Base-by-base conservation (phyloP, 2,113 vertebrate species). In the Etheostoma spectabile region DNA sequence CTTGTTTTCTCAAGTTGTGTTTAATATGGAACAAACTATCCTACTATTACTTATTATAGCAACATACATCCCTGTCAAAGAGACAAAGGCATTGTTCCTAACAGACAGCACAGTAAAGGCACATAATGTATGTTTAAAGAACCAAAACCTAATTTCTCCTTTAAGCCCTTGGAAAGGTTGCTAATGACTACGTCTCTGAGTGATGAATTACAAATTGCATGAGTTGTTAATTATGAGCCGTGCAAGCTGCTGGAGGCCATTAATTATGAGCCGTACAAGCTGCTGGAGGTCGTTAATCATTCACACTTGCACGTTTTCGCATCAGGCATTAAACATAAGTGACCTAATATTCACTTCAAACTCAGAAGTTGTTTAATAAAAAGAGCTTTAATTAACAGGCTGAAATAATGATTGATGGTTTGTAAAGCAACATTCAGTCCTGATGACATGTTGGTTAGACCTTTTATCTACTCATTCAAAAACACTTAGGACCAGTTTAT, bases 191-290 rank as follows among this genome's bases (percentile, higher is more conserved):
- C 6, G 24, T n/a, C 27, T 56, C 19, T 2, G 6, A 56, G 42
- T 65, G 77, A 79, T 65, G 1, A 38, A 79, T 72, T 71, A 48
- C 51, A 56, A 13, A 22, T 21, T 33, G 10, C 38, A 65, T 8
- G 14, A 8, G 42, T 49, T 61, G 27, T 73, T 73, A 64, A 56
- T 16, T 15, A 64, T 7, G 60, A 35, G 16, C 13, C 13, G 1
- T 5, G 1, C 59, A 63, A 49, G 1, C n/a, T 19, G 35, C 67
- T 19, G 19, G 35, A 33, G 60, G 51, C 27, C 11, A 27, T 72
- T 73, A 64, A 56, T 16, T 15, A 64, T 7, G 60, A 35, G 16
- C 13, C 13, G 1, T 5, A 2, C 59, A 63, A 49, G 1, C n/a
- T 19, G 35, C 67, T 19, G 24, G 35, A 35, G 60, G 51, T 21